A percentile compares a stretch with the other conserved stretches of the same genome.
Evolutionary conservation across 2,113 vertebrate genomes (phyloP).

Genomic region (Forbesichthys agassizii): DNA sequence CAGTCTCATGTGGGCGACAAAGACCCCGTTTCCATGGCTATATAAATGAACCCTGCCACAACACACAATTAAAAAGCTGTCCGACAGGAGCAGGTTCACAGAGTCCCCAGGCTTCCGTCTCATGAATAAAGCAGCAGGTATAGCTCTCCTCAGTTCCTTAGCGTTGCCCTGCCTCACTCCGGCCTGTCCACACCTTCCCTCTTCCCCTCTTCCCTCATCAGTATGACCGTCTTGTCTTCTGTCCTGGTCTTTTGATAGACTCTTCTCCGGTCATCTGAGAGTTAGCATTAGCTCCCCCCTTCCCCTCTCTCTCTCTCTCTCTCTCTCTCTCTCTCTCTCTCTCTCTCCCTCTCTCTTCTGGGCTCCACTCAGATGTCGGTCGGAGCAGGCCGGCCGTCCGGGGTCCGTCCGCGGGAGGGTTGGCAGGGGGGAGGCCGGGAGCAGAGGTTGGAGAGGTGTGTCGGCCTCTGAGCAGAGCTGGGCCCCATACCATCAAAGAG

Average conservation of each 20-base stretch:
- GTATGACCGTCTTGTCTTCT: conserved; percentile 59
- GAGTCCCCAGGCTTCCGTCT: not conserved
- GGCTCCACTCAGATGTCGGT: conserved; percentile 38
- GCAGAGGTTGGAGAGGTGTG: conserved; percentile 46
- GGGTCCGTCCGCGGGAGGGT: conserved; percentile 2
- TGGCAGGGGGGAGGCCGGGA: conserved; percentile 20
- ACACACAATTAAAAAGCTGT: not conserved
- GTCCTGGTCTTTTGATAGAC: conserved; percentile 57
- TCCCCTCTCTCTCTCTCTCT: not conserved
- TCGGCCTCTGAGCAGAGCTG: conserved; percentile 52
- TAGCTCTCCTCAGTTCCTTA: not conserved
- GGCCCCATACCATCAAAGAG: conserved; percentile 58
- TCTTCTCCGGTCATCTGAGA: conserved; percentile 57
- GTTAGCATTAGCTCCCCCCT: conserved; percentile 49
- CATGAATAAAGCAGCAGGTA: conserved; percentile 24
- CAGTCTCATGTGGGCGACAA: not conserved
- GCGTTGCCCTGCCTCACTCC: not conserved
- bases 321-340: not conserved
- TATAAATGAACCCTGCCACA: not conserved
- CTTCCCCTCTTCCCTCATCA: conserved; percentile 45
- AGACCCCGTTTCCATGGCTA: not conserved
- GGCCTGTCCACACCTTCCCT: conserved; percentile 1
- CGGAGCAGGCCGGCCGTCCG: conserved; percentile 11
- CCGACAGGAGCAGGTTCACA: not conserved
- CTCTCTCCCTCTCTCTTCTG: conserved; percentile 29